Conservation (phyloP, 2,797 vertebrate species). For the Bovichtus variegatus region DNA sequence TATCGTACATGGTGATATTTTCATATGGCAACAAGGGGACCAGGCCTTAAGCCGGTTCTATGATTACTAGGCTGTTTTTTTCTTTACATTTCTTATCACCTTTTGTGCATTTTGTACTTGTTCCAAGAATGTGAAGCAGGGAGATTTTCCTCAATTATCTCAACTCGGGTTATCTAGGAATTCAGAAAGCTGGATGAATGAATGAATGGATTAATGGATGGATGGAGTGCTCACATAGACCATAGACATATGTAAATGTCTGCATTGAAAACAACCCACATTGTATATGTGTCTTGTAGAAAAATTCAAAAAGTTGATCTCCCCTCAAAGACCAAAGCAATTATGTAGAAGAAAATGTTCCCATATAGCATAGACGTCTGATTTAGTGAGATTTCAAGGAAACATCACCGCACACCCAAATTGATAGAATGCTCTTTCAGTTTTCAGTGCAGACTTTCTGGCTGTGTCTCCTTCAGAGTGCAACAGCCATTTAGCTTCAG, state of each 20-base stretch:
- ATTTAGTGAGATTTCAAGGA: background rate
- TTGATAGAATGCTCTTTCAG: background rate
- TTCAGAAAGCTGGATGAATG: slow-evolving; percentile 4
- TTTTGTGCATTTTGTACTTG: slow-evolving; percentile 20
- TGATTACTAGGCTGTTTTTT: slow-evolving; percentile 23
- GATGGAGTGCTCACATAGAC: background rate
- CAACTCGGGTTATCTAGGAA: slow-evolving; percentile 30
- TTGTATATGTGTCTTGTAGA: background rate
- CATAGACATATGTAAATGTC: background rate
- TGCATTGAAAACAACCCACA: background rate
- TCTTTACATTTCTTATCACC: slow-evolving; percentile 25
- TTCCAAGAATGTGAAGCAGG: slow-evolving; percentile 41
- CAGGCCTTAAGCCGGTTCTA: background rate
- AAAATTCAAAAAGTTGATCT: background rate
- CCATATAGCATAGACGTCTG: background rate
- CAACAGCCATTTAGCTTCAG: slow-evolving; percentile 29
- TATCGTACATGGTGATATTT: slow-evolving; percentile 34
- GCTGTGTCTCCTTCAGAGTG: background rate
- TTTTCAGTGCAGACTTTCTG: background rate
- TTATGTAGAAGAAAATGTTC: background rate
- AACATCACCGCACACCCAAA: background rate
- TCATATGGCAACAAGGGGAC: background rate
- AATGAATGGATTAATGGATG: background rate
- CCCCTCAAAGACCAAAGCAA: background rate
- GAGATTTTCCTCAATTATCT: slow-evolving; percentile 44